phyloP scores from a whole-genome alignment of 2,797 vertebrate species.

The Choloepus didactylus region DNA sequence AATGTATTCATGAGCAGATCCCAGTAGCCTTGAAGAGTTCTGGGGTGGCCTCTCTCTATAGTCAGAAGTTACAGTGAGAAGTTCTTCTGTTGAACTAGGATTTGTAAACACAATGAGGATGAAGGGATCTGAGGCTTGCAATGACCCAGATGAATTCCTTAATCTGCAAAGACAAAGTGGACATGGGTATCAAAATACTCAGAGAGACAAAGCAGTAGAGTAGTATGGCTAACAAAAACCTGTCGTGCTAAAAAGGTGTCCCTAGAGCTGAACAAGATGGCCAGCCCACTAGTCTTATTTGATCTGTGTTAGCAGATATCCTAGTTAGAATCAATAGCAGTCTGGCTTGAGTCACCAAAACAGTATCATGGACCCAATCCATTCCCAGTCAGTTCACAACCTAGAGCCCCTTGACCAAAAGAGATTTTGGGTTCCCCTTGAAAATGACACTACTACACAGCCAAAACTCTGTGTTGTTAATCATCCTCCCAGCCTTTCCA shows the following conservation, averaged over 20 bases:
- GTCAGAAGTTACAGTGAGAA: not conserved
- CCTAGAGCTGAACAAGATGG: not conserved
- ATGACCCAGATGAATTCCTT: not conserved
- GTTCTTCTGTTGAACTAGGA: not conserved
- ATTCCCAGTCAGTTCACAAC: not conserved
- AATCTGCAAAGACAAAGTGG: not conserved
- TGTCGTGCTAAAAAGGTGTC: too few relatives aligned
- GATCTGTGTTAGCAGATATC: not conserved
- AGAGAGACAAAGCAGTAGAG: not conserved
- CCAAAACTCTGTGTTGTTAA: not conserved
- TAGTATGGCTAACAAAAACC: not conserved
- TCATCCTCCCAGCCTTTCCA: not conserved
- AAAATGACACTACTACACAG: not conserved
- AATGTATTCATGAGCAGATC: not conserved
- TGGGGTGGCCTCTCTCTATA: not conserved
- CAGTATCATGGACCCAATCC: not conserved
- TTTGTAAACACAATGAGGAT: not conserved
- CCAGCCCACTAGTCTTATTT: not conserved
- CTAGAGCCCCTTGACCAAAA: too few relatives aligned
- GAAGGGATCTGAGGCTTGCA: not conserved
- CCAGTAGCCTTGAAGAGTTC: too few relatives aligned
- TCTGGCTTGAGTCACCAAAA: not conserved
- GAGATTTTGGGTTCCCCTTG: not conserved
- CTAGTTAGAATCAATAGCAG: not conserved
- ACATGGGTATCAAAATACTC: not conserved